Evolutionary conservation across 2,888 invertebrate genomes (phyloP).

Genomic region (Drosophila recens): DNA sequence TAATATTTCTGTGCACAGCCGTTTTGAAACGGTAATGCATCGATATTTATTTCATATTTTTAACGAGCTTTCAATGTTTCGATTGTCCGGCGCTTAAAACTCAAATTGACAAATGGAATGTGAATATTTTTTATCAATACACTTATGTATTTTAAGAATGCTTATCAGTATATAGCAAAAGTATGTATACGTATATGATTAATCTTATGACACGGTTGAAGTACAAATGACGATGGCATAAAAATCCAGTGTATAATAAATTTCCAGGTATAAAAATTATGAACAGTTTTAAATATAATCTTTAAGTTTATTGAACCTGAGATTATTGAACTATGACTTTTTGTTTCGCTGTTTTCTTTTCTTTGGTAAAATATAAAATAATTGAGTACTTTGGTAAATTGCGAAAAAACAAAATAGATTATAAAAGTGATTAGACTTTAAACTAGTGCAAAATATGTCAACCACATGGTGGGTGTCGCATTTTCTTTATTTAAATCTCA

Average conservation of each 20-base stretch:
- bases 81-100: background rate
- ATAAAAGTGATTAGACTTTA: background rate
- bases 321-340: constrained; percentile 20
- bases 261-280: constrained; percentile 2
- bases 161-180: constrained; percentile 32
- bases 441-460: background rate
- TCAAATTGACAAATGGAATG: constrained; percentile 10
- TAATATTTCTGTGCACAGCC: constrained; percentile 21
- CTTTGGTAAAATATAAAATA: background rate
- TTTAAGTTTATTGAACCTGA: constrained; percentile 22
- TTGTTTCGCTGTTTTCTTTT: background rate
- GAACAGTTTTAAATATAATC: background rate
- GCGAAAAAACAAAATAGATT: background rate
- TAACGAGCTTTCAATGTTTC: constrained; percentile 14
- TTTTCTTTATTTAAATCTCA: constrained; percentile 6
- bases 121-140: constrained; percentile 28
- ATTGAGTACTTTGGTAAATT: background rate
- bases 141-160: background rate
- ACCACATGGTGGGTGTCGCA: constrained; percentile 11
- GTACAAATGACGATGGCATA: constrained; percentile 6
- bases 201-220: constrained; percentile 10
- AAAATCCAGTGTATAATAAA: constrained; percentile 1
- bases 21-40: constrained; percentile 29
- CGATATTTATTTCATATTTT: constrained; percentile 20
- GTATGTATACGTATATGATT: constrained; percentile 16